Base-by-base conservation (phyloP, 2,888 invertebrate genomes). In the Pyrrhosoma nymphula region DNA sequence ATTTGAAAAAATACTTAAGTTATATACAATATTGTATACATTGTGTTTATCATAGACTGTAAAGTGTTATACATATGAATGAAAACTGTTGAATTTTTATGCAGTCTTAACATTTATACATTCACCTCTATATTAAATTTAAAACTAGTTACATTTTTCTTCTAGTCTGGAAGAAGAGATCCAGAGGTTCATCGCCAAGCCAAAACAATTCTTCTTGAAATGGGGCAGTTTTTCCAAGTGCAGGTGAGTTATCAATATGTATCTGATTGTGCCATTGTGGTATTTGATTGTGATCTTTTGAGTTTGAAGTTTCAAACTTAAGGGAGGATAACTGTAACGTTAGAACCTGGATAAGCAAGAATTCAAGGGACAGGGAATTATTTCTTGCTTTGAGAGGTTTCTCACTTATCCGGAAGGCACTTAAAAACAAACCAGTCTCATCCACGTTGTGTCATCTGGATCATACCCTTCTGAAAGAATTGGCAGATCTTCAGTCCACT, bases 181-280 rank as follows among this genome's bases (percentile, higher is more conserved):
- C 97, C 98, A 0, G 98, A 98, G 96, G 98, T 98, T 95, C 99
- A 99, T 96, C 97, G 98, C 95, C 98, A 99, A 97, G 98, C 99
- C 0, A 98, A 98, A 97, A 98, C 98, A 0, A 98, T 99, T 96
- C 97, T 99, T 0, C 96, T 99, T 82, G 98, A 99, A 97, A 99
- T 99, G 98, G 99, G 99, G 63, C 98, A 99, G 96, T 99, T 99
- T 97, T 99, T 98, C 97, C 99, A 99, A 98, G 98, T 99, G 89
- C 99, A 99, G 97, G 99, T 98, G 96, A 97, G 97, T 26, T 26
- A n/a, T 60, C 6, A 16, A 14, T 60, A 8, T 2, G 1, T 95
- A 95, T 95, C 95, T 63, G 95, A 88, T 95, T 95, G 95, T 95
- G 95, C 47, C 47, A 47, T 82, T 69, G 95, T 89, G 95, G n/a